phyloP scores from a whole-genome alignment of 2,888 invertebrate species.

The Orchesella flavescens region DNA sequence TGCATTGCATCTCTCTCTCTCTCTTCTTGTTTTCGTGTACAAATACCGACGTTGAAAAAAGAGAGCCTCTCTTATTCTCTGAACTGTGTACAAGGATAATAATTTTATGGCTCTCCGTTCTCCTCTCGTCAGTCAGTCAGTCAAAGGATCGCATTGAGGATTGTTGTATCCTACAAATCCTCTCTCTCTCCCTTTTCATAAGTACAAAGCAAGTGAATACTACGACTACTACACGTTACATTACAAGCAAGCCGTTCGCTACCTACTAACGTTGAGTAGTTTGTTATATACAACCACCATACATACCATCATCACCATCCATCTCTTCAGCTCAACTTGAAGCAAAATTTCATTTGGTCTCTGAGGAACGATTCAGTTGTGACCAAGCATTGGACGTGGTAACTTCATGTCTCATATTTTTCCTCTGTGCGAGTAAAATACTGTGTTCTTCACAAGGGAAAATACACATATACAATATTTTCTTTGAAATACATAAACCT shows the following conservation, averaged over 20 bases:
- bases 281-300: constrained; percentile 2
- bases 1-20: constrained; percentile 13
- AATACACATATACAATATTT: constrained; percentile 18
- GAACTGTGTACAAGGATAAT: constrained; percentile 45
- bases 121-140: constrained; percentile 58
- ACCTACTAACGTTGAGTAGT: not conserved
- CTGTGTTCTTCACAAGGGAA: not conserved
- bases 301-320: constrained; percentile 8
- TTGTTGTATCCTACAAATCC: constrained; percentile 3
- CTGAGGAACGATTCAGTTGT: constrained; percentile 64
- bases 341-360: constrained; percentile 62
- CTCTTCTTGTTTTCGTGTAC: not conserved
- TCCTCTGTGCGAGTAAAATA: not conserved
- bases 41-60: not conserved
- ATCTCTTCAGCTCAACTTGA: not conserved
- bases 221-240: constrained; percentile 10
- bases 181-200: constrained; percentile 30
- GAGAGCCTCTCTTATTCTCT: not conserved
- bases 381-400: constrained; percentile 58
- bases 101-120: constrained; percentile 58
- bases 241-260: not conserved
- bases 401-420: constrained; percentile 40
- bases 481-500: constrained; percentile 47
- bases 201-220: constrained; percentile 19
- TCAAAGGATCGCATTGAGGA: constrained; percentile 44